phyloP scores from a whole-genome alignment of 2,888 invertebrate genomes.

The Eilema depressum region DNA sequence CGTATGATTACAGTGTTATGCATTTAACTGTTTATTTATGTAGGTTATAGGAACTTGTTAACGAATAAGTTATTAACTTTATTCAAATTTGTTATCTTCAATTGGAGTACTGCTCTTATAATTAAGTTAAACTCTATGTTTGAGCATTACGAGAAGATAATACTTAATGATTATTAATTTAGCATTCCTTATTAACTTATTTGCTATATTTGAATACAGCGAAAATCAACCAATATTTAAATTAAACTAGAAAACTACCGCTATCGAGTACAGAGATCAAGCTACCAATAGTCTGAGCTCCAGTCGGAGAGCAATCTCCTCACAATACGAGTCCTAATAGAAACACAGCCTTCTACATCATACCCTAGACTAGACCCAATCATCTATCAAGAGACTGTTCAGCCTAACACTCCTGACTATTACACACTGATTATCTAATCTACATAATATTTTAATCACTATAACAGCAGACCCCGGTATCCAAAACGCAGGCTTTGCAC shows the following conservation, averaged over 20 bases:
- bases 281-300: too few relatives aligned
- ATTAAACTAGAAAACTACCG: too few relatives aligned
- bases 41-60: conserved; percentile 35
- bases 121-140: conserved; percentile 2
- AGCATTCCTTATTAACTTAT: background rate
- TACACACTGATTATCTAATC: background rate
- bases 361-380: background rate
- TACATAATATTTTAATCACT: background rate
- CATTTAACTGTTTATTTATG: conserved; percentile 12
- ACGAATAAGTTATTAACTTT: conserved; percentile 23
- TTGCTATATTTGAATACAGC: background rate
- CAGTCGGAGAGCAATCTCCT: background rate
- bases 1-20: conserved; percentile 19
- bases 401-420: background rate
- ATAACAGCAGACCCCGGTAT: background rate
- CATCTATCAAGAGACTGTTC: background rate
- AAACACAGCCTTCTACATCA: background rate
- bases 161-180: background rate
- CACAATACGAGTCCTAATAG: background rate
- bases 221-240: too few relatives aligned
- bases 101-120: conserved; percentile 3
- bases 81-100: conserved; percentile 35
- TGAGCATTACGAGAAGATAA: background rate
- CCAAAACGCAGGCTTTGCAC: background rate
- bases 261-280: background rate